These are phyloP conservation scores for Vulpes ferrilata DNA, from an alignment of 2,113 vertebrate genomes.

Conservation along the genomic window DNA sequence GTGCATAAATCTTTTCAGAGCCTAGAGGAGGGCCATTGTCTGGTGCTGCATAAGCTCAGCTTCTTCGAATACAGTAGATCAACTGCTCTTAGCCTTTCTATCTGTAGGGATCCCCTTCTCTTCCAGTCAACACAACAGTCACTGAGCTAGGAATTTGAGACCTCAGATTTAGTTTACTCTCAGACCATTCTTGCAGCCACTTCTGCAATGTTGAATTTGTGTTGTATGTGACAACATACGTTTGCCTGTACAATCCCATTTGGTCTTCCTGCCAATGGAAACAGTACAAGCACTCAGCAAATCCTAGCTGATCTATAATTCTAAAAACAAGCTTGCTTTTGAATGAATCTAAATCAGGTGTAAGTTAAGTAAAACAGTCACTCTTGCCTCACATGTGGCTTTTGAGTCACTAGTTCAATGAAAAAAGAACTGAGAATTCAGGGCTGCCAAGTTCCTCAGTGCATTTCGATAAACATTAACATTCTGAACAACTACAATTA, in stretches of 20 bases:
- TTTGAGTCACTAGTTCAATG: neutral
- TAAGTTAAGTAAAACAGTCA: neutral
- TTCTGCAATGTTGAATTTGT: neutral
- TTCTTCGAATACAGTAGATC: too few relatives aligned
- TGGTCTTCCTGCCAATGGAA: neutral
- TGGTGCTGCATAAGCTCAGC: too few relatives aligned
- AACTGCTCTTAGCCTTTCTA: neutral
- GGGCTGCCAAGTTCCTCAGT: neutral
- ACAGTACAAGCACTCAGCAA: neutral
- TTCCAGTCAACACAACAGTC: neutral
- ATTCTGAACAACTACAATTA: neutral
- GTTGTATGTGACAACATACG: too few relatives aligned
- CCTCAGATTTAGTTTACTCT: too few relatives aligned
- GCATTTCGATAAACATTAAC: neutral
- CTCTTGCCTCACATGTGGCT: neutral
- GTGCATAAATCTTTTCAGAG: neutral
- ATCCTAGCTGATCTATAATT: neutral
- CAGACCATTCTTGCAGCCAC: neutral
- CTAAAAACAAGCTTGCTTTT: neutral
- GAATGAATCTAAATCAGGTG: neutral
- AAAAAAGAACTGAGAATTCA: conserved; percentile 3
- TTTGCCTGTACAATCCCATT: neutral
- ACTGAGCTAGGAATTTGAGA: neutral
- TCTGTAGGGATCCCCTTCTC: too few relatives aligned
- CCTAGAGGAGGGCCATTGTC: too few relatives aligned